A percentile compares a stretch with the other conserved stretches of the same genome.
Conservation (phyloP, 1,140 invertebrate species). For the Halictus rubicundus region DNA sequence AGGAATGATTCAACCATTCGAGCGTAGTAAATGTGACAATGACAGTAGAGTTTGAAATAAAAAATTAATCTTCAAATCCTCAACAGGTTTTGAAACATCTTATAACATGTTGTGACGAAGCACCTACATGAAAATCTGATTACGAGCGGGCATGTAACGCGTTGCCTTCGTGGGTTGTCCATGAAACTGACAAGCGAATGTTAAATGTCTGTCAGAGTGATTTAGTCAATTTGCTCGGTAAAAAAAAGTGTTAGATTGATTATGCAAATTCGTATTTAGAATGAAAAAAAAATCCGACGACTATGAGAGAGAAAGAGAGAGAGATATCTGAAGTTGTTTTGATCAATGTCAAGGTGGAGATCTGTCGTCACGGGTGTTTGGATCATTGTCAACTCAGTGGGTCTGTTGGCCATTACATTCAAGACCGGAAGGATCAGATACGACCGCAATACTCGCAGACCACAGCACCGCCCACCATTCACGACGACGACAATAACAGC, state of each 20-base stretch:
- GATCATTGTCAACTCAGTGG: slow-evolving; percentile 90
- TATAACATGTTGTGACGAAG: too few relatives aligned
- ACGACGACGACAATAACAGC: slow-evolving; percentile 66
- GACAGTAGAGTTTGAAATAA: too few relatives aligned
- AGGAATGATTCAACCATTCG: too few relatives aligned
- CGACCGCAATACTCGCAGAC: slow-evolving; percentile 79
- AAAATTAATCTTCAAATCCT: too few relatives aligned
- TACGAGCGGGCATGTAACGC: too few relatives aligned
- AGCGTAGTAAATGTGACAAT: too few relatives aligned
- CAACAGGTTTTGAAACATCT: too few relatives aligned
- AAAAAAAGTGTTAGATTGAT: neutral
- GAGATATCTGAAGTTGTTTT: slow-evolving; percentile 11
- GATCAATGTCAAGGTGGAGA: slow-evolving; percentile 83
- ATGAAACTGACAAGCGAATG: too few relatives aligned
- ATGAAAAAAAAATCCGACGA: neutral
- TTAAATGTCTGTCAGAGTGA: neutral
- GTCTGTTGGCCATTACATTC: slow-evolving; percentile 73
- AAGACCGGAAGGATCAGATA: slow-evolving; percentile 76
- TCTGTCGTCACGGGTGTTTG: slow-evolving; percentile 94
- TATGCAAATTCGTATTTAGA: slow-evolving; percentile 4
- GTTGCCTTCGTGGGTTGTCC: slow-evolving; percentile 9
- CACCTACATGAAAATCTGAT: too few relatives aligned
- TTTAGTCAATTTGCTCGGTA: neutral
- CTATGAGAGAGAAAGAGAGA: neutral
- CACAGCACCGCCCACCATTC: slow-evolving; percentile 59